Conservation (phyloP, 2,888 invertebrate genomes). For the Tiphia femorata region DNA sequence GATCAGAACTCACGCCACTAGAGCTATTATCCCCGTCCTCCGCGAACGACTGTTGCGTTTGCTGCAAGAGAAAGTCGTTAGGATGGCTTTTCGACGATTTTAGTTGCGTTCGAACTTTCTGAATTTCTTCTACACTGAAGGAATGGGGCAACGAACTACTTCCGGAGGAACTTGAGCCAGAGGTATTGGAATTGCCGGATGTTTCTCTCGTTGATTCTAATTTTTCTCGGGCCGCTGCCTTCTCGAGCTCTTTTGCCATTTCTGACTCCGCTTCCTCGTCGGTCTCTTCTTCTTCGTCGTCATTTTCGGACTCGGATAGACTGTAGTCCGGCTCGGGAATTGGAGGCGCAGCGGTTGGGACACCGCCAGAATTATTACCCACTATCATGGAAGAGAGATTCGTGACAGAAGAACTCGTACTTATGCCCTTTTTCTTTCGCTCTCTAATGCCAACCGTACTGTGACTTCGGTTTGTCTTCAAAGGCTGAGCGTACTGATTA, state of each 20-base stretch:
- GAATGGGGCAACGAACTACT: conserved; percentile 87
- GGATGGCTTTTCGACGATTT: conserved; percentile 91
- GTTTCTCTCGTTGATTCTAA: conserved; percentile 68
- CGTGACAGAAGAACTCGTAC: conserved; percentile 65
- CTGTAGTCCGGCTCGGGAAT: conserved; percentile 94
- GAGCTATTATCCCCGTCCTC: conserved; percentile 92
- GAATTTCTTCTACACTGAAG: conserved; percentile 90
- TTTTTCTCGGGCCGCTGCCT: conserved; percentile 69
- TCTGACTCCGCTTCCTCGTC: conserved; percentile 70
- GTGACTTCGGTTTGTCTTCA: conserved; percentile 68
- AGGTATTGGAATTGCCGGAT: conserved; percentile 68
- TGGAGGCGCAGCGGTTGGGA: conserved; percentile 73
- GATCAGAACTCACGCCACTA: conserved; percentile 89
- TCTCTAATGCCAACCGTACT: conserved; percentile 61
- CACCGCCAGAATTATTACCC: conserved; percentile 7
- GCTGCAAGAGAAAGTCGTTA: conserved; percentile 78
- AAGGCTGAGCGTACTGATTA: conserved; percentile 75
- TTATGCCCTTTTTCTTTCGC: conserved; percentile 66
- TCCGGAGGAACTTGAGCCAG: conserved; percentile 68
- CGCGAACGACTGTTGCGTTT: conserved; percentile 64
- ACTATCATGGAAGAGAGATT: conserved; percentile 58
- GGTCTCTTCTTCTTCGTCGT: conserved; percentile 77
- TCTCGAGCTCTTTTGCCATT: conserved; percentile 72
- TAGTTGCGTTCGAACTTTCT: conserved; percentile 85
- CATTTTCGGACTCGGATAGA: conserved; percentile 87